Evolutionary conservation across 1,140 invertebrate genomes (phyloP).

Genomic region (Aphaenogaster rudis): DNA sequence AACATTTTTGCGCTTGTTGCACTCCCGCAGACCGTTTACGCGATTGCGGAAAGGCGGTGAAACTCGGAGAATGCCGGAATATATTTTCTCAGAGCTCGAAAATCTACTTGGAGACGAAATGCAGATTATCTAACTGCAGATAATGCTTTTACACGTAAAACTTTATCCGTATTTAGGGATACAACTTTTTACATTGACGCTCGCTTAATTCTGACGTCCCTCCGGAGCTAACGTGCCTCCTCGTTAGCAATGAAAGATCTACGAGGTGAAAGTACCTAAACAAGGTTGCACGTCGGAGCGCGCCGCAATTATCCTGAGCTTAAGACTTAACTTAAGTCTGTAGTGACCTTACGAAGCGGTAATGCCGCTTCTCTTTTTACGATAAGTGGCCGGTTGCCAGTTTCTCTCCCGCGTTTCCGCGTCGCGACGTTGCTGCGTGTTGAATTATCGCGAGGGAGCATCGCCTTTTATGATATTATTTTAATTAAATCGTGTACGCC

Average conservation of each 20-base stretch:
- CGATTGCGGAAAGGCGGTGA: background rate
- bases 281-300: background rate
- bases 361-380: background rate
- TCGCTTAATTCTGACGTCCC: background rate
- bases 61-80: background rate
- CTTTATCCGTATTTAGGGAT: background rate
- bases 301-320: constrained; percentile 28
- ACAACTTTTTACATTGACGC: constrained; percentile 2
- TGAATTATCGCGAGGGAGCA: constrained; percentile 2
- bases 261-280: constrained; percentile 2
- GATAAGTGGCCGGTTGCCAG: background rate
- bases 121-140: constrained; percentile 28
- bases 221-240: background rate
- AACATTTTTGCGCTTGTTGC: constrained; percentile 44
- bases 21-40: background rate
- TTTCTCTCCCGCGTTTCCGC: background rate
- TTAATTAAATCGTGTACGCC: constrained; percentile 23
- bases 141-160: constrained; percentile 4
- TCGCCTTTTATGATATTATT: constrained; percentile 12
- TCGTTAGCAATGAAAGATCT: constrained; percentile 23
- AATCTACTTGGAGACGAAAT: background rate
- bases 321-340: constrained; percentile 29
- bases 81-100: background rate
- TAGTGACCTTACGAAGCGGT: constrained; percentile 9
- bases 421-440: background rate